Conservation (phyloP, 2,888 invertebrate genomes). For the Diplolepis rosae region DNA sequence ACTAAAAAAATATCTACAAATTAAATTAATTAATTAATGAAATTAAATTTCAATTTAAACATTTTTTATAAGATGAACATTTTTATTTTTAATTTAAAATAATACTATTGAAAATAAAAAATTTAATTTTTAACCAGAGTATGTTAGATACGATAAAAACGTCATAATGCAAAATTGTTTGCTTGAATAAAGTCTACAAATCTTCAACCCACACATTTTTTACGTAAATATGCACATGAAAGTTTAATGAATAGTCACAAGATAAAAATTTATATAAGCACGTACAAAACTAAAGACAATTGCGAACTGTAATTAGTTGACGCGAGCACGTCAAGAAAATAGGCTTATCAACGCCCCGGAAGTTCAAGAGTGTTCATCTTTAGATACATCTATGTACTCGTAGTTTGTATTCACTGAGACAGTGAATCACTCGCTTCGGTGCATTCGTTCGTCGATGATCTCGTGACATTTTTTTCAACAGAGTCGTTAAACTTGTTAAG, state of each 20-base stretch:
- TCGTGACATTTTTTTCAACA: slow-evolving; percentile 9
- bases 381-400: neutral
- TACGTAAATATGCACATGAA: neutral
- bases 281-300: neutral
- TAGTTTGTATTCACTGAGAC: neutral
- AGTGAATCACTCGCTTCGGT: slow-evolving; percentile 18
- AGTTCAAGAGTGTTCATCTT: slow-evolving; percentile 27
- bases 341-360: slow-evolving; percentile 29
- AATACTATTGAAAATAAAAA: no score
- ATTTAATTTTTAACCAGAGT: no score
- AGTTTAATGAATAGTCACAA: neutral
- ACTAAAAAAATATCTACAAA: no score
- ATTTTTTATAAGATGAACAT: no score
- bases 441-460: slow-evolving; percentile 7
- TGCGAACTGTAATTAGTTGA: slow-evolving; percentile 8
- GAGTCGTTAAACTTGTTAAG: slow-evolving; percentile 14
- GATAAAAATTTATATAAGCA: neutral
- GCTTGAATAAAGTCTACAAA: no score
- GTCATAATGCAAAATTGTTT: no score
- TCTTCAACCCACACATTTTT: neutral
- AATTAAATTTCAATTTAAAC: no score
- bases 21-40: no score
- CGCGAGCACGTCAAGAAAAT: slow-evolving; percentile 3
- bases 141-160: no score
- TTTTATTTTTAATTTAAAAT: no score